phyloP scores from a whole-genome alignment of 2,113 vertebrate genomes.

The Pungitius pungitius region DNA sequence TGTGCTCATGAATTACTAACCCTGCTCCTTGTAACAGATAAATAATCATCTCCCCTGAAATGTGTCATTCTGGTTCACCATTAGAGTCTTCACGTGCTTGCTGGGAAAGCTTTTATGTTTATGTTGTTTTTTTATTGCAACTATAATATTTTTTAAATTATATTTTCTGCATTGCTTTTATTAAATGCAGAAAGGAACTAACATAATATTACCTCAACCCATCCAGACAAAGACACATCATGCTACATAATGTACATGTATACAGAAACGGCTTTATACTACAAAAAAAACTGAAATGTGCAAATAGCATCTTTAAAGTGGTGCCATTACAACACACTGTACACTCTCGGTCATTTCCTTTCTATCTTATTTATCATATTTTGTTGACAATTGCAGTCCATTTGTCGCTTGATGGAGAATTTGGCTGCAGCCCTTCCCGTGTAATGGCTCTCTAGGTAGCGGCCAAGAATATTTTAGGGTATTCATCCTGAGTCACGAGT shows the following conservation, averaged over 20 bases:
- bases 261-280: background rate
- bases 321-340: background rate
- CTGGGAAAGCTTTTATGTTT: no score
- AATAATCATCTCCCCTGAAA: background rate
- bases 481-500: background rate
- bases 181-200: no score
- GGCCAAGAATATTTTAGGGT: slow-evolving; percentile 14
- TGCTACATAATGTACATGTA: background rate
- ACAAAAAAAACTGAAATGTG: background rate
- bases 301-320: background rate
- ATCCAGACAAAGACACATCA: background rate
- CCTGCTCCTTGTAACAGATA: background rate
- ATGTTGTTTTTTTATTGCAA: no score
- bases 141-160: no score
- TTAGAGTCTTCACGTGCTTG: background rate
- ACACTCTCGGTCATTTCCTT: background rate
- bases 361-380: background rate
- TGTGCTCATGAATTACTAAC: background rate
- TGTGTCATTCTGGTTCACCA: background rate
- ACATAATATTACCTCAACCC: no score
- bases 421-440: background rate
- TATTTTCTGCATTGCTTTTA: no score
- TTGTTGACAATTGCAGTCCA: background rate
- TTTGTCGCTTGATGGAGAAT: background rate
- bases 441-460: slow-evolving; percentile 9